Percentiles rank a stretch among this genome's conserved stretches.
Conservation (phyloP, 2,797 vertebrate genomes). For the Galagoides demidoff region DNA sequence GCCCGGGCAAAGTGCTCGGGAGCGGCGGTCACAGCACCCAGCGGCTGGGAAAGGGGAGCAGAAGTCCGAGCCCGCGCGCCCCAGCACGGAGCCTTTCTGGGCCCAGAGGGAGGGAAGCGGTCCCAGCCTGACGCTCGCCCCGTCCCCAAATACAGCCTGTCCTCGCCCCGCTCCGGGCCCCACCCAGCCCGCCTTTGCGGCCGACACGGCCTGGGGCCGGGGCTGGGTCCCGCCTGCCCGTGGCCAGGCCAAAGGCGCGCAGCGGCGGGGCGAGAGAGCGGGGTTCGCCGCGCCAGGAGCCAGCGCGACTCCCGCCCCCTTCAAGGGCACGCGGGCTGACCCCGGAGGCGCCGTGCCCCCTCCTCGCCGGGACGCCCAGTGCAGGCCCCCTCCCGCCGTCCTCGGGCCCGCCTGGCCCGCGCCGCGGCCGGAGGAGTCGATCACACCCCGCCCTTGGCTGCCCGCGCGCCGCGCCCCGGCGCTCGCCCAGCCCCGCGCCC, state of each 20-base stretch:
- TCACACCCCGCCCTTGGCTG: constrained; percentile 42
- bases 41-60: neutral
- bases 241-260: neutral
- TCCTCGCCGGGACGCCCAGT: neutral
- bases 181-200: constrained; percentile 33
- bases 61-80: neutral
- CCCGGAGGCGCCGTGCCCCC: constrained; percentile 72
- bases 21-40: neutral
- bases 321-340: constrained; percentile 80
- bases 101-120: neutral
- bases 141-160: neutral
- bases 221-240: neutral
- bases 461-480: constrained; percentile 48
- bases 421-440: neutral
- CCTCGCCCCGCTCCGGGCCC: neutral
- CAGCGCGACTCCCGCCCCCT: constrained; percentile 73
- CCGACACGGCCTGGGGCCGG: neutral
- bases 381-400: neutral
- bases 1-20: neutral
- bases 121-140: neutral
- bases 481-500: constrained; percentile 38
- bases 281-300: constrained; percentile 54
- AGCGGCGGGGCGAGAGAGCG: neutral
- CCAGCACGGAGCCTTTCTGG: neutral
- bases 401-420: neutral